These are phyloP conservation scores for Papilio polytes DNA, from an alignment of 1,140 invertebrate genomes.

Conservation along the genomic window DNA sequence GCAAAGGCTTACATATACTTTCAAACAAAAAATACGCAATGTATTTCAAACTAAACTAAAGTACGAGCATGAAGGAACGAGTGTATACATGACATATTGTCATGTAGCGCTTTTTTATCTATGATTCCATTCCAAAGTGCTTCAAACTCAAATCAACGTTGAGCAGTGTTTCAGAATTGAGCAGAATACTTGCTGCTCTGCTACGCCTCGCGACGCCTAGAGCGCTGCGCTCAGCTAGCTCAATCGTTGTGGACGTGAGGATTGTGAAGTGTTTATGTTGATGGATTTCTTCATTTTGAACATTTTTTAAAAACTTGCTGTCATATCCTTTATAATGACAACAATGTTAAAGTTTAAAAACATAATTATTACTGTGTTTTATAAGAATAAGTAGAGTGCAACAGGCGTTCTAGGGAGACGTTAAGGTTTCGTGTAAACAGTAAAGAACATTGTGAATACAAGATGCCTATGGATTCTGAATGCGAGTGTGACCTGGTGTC, in stretches of 20 bases:
- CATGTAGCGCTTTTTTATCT: constrained; percentile 34
- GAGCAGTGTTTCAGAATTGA: not conserved
- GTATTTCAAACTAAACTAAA: not conserved
- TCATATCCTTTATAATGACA: constrained; percentile 43
- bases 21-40: not conserved
- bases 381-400: constrained; percentile 71
- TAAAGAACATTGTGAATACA: constrained; percentile 64
- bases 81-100: not conserved
- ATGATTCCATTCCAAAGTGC: constrained; percentile 23
- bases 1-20: not conserved
- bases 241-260: constrained; percentile 53
- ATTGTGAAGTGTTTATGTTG: constrained; percentile 62
- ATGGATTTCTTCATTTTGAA: constrained; percentile 52
- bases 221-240: constrained; percentile 47
- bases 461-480: constrained; percentile 83
- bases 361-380: constrained; percentile 53
- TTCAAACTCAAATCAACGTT: constrained; percentile 9
- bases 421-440: constrained; percentile 69
- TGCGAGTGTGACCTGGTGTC: constrained; percentile 85
- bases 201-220: constrained; percentile 49
- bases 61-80: not conserved
- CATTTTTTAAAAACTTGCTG: constrained; percentile 42
- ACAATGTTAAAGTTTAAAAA: constrained; percentile 62
- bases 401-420: constrained; percentile 66
- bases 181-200: constrained; percentile 41